Conservation (phyloP, 2,797 vertebrate genomes). For the Paramormyrops hopkinsi region DNA sequence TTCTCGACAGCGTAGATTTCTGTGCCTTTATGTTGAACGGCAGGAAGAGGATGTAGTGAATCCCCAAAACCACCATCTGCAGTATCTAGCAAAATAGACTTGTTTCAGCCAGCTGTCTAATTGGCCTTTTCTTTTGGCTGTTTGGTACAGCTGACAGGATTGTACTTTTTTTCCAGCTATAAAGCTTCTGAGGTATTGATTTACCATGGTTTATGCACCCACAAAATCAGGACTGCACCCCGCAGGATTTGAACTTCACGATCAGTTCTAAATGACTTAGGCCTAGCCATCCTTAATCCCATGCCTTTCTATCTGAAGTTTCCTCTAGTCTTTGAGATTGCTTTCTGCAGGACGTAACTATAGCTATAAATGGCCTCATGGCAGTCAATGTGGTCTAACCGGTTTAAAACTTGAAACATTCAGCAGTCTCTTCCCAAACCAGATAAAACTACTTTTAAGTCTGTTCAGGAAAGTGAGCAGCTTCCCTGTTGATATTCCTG, state of each 20-base stretch:
- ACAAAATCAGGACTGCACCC: neutral
- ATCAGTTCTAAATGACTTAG: neutral
- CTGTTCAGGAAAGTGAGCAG: neutral
- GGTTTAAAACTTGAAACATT: neutral
- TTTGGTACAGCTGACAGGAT: neutral
- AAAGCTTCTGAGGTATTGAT: neutral
- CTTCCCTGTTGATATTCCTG: neutral
- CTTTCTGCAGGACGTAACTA: neutral
- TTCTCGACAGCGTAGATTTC: neutral
- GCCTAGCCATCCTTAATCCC: neutral
- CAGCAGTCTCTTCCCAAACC: neutral
- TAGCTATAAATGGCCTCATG: neutral
- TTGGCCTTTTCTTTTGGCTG: neutral
- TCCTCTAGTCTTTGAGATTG: neutral
- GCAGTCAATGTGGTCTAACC: neutral
- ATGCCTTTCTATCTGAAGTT: neutral
- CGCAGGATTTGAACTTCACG: neutral
- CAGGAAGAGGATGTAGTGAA: slow-evolving; percentile 1
- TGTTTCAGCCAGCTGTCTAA: neutral
- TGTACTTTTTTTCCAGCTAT: neutral
- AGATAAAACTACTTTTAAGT: neutral
- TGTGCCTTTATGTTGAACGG: neutral
- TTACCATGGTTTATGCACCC: neutral
- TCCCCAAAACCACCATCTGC: neutral
- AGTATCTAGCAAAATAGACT: neutral